phyloP scores from a whole-genome alignment of 2,113 vertebrate genomes.

The human region DNA sequence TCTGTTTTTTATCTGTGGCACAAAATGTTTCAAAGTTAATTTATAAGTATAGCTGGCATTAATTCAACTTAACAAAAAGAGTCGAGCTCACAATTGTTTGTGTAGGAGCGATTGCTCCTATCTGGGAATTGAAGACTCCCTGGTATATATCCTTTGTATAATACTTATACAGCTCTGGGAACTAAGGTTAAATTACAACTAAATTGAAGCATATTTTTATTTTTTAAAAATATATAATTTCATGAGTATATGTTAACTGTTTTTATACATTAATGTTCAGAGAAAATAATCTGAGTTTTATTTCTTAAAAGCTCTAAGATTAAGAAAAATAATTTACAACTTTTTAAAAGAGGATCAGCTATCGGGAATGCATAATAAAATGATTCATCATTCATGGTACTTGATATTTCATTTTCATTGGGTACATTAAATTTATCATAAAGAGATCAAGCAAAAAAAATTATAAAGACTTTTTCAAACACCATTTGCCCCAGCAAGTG shows the following conservation, averaged over 20 bases:
- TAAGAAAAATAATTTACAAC: background rate
- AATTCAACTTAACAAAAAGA: background rate
- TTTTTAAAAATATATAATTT: slow-evolving; percentile 17
- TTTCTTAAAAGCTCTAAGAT: background rate
- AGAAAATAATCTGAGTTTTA: background rate
- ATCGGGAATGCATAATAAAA: slow-evolving; percentile 28
- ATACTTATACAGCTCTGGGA: background rate
- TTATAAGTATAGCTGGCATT: background rate
- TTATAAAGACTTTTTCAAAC: slow-evolving; percentile 68
- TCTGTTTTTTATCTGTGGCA: background rate
- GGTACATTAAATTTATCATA: slow-evolving; percentile 68
- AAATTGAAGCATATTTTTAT: background rate
- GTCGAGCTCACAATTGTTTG: background rate
- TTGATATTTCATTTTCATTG: slow-evolving; percentile 62
- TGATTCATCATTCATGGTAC: slow-evolving; percentile 54
- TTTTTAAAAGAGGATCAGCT: slow-evolving; percentile 62
- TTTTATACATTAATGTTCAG: background rate
- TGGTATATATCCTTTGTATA: background rate
- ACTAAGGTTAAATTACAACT: background rate
- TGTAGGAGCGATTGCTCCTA: background rate
- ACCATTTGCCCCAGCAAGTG: slow-evolving; percentile 78
- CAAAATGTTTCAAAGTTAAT: background rate
- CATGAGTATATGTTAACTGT: background rate
- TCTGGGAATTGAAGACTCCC: background rate
- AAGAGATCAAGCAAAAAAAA: slow-evolving; percentile 73